Base-by-base conservation (phyloP, 2,888 invertebrate genomes). In the Zaprionus lineosus region DNA sequence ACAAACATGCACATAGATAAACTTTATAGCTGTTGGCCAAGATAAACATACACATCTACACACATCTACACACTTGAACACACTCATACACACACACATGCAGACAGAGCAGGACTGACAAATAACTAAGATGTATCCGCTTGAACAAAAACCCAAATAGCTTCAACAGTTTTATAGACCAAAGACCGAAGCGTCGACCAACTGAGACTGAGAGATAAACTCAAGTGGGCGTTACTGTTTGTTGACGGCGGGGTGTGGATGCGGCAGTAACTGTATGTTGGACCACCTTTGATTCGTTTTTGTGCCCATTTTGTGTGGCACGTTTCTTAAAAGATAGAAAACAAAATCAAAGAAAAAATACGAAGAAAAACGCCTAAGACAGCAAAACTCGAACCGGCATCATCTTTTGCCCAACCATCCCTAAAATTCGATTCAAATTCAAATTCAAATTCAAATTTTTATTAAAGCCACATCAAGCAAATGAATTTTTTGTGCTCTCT, bases 1-100 rank as follows among this genome's bases (percentile, higher is more conserved):
- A 40, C 68, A 81, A 84, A 82, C 83, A 83, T 82, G 79, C 78
- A 84, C 83, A 84, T 79, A 79, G 86, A 79, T 85, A 85, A 85
- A 85, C 79, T 85, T 75, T 79, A 66, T 79, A 61, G 78, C 79
- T 79, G 67, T 61, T 75, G 59, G 76, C 70, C 60, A 86, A 81
- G 86, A 81, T 81, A 79, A 79, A 84, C 84, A 78, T 61, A 43
- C 52, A 64, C 43, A 48, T 7, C 6, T n/a, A 24, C 24, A 84
- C 84, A 78, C 60, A 44, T 48, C 63, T 36, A 51, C 12, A 51
- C 14, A 44, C 33, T n/a, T n/a, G n/a, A n/a, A 33, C 44, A 50
- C 39, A 26, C 31, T 34, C 28, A n/a, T 14, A 21, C 21, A 21
- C 14, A 19, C 21, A 39, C 19, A 24, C 28, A 26, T 16, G 41